Evolutionary conservation across 2,113 vertebrate genomes (phyloP).

Genomic region (Etia nguti): DNA sequence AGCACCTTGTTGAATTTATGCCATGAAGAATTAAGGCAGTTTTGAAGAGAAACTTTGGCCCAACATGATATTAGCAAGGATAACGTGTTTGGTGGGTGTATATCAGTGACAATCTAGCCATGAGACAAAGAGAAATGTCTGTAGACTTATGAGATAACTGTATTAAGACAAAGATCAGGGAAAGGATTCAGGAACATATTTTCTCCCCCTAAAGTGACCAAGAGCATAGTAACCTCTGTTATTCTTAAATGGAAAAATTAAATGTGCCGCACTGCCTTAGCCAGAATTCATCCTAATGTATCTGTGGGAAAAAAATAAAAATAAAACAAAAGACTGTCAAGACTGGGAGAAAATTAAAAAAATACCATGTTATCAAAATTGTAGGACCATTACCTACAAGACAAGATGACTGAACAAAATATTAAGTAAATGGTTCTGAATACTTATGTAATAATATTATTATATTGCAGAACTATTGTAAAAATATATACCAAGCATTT

Average conservation of each 20-base stretch:
- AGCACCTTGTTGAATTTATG: not conserved
- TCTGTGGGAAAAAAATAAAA: not conserved
- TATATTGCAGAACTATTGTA: not conserved
- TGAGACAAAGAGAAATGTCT: not conserved
- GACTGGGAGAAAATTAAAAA: not conserved
- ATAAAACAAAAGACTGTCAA: not conserved
- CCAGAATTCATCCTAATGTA: not conserved
- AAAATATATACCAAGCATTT: not conserved
- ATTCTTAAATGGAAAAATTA: not conserved
- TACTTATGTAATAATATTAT: not conserved
- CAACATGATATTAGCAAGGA: not conserved
- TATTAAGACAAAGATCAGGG: not conserved
- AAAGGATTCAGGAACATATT: not conserved
- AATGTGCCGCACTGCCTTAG: not conserved
- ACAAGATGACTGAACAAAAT: not conserved
- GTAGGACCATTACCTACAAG: not conserved
- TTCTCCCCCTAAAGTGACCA: not conserved
- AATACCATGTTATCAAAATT: not conserved
- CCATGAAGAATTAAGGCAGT: not conserved
- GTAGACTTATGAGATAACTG: not conserved
- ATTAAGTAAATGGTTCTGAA: not conserved
- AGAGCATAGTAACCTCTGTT: not conserved
- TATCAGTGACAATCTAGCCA: not conserved
- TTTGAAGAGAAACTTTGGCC: not conserved
- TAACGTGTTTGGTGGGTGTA: not conserved